Base-by-base conservation (phyloP, 2,113 vertebrate genomes). In the Python bivittatus region DNA sequence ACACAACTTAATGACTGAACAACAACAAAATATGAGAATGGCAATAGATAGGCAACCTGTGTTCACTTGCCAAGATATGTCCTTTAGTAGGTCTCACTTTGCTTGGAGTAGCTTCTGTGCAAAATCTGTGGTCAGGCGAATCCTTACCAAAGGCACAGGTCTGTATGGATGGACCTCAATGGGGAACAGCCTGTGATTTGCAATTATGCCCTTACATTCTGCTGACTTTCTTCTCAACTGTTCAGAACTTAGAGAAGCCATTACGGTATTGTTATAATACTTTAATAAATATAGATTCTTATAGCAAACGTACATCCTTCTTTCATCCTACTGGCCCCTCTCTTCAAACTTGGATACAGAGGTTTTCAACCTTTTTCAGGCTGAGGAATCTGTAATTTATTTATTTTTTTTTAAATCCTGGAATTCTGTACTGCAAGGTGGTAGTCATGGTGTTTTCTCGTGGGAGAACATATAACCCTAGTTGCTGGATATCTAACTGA, bases 181-280 rank as follows among this genome's bases (percentile, higher is more conserved):
- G 44, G 5, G 44, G 44, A 48, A 48, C 44, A 48, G 44, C 44
- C 5, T 2, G 44, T 48, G 44, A 48, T 48, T 48, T 48, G 44
- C 44, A 48, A 3, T 48, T 48, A 48, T 0, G 0, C 0, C 44
- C 1, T 7, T 68, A 9, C 61, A 25, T 68, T 68, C 61, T 10
- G 6, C 25, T 27, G 25, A 68, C n/a, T 11, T 29, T 0, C 0
- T 8, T 0, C 42, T 0, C 0, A 61, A 11, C 48, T 84, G 29
- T 20, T 48, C 56, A 48, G 72, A 54, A 90, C 10, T 79, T 11
- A n/a, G 22, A 29, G 13, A 68, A 12, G 38, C 38, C n/a, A 33
- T 48, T 48, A 48, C 1, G 22, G 25, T 48, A 42, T 58, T 84
- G 42, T 27, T 25, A 48, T 25, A 3, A 2, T 48, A 1, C 9